Conservation (phyloP, 2,113 vertebrate genomes). For the Nannobrachium achirus region DNA sequence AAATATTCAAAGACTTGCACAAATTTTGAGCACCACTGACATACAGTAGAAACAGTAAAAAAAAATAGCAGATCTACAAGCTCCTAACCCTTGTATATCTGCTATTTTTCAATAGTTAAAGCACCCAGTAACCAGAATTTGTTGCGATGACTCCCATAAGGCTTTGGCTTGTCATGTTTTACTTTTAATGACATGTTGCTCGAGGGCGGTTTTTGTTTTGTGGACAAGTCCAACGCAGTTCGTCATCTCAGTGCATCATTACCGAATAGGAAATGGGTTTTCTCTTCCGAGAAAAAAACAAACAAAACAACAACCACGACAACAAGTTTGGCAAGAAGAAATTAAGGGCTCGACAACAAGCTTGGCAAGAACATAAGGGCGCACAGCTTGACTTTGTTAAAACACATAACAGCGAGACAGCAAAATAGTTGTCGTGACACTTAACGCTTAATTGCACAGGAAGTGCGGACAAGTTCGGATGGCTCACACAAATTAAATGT, state of each 20-base stretch:
- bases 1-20: too few relatives aligned
- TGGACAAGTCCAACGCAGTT: constrained; percentile 55
- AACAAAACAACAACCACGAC: constrained; percentile 43
- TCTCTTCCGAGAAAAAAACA: constrained; percentile 9
- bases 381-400: constrained; percentile 71
- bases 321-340: constrained; percentile 41
- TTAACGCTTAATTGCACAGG: constrained; percentile 14
- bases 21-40: too few relatives aligned
- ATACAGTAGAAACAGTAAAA: too few relatives aligned
- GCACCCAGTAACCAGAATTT: too few relatives aligned
- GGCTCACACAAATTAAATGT: constrained; percentile 10
- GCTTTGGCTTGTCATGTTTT: constrained; percentile 54
- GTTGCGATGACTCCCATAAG: too few relatives aligned
- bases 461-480: constrained; percentile 1
- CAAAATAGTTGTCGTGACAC: constrained; percentile 30
- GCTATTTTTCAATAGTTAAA: too few relatives aligned
- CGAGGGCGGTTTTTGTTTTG: constrained; percentile 68
- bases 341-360: constrained; percentile 32
- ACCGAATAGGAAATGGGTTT: constrained; percentile 39
- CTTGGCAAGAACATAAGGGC: constrained; percentile 30
- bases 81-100: too few relatives aligned
- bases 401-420: constrained; percentile 37
- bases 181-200: constrained; percentile 60
- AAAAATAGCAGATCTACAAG: too few relatives aligned
- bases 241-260: constrained; percentile 59